Conservation (phyloP, 2,113 vertebrate species). For the Odocoileus hemionus region DNA sequence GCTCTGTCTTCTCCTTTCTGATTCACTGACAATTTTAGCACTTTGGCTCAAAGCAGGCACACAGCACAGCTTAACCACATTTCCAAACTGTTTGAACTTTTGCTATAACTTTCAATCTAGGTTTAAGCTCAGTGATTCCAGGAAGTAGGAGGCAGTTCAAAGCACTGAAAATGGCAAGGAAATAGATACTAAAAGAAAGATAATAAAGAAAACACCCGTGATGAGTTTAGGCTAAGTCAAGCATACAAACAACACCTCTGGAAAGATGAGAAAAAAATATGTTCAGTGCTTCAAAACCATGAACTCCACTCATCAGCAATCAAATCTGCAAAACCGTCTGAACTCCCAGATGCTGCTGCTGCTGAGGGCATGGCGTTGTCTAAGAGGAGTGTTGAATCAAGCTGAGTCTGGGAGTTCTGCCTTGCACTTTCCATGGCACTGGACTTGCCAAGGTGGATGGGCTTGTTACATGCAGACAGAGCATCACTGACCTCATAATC, state of each 20-base stretch:
- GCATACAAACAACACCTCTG: neutral
- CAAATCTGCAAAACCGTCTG: neutral
- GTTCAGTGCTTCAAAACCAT: neutral
- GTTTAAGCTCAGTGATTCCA: neutral
- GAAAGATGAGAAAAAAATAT: neutral
- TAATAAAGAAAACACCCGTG: neutral
- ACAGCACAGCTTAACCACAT: slow-evolving; percentile 15
- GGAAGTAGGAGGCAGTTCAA: neutral
- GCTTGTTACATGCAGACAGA: neutral
- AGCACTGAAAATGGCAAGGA: neutral
- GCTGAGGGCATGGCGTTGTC: neutral
- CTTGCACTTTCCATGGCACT: neutral
- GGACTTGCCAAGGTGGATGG: neutral
- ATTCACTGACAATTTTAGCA: slow-evolving; percentile 49
- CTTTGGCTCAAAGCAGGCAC: neutral
- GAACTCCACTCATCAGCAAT: neutral
- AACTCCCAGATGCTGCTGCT: neutral
- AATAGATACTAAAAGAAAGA: neutral
- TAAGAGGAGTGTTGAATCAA: neutral
- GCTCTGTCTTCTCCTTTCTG: slow-evolving; percentile 14
- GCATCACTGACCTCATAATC: neutral
- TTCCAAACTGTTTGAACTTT: slow-evolving; percentile 47
- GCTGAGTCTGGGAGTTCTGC: neutral
- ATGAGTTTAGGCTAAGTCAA: neutral
- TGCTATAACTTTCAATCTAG: slow-evolving; percentile 9